Evolutionary conservation across 35 echinoderm and acorn worm species (phyloP).

Genomic region (Holothuria glaberrima): DNA sequence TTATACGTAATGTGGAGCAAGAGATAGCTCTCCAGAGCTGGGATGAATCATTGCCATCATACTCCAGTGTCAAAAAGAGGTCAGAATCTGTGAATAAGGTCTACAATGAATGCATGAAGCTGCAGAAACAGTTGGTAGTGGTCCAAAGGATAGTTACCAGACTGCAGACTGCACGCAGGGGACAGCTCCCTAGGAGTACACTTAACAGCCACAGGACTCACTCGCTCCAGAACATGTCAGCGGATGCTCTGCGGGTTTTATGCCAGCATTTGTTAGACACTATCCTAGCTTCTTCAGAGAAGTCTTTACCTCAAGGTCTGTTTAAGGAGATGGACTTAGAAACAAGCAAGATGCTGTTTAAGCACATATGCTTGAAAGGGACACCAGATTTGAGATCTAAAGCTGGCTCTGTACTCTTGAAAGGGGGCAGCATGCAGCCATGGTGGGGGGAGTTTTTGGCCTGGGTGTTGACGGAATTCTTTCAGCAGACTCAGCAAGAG

Average conservation of each 20-base stretch:
- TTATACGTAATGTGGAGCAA: slow-evolving; percentile 58
- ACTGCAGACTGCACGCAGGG: slow-evolving; percentile 50
- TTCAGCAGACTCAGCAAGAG: slow-evolving; percentile 72
- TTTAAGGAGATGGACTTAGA: slow-evolving; percentile 65
- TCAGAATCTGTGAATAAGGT: slow-evolving; percentile 8
- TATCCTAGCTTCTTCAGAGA: slow-evolving; percentile 62
- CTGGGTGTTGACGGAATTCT: slow-evolving; percentile 87
- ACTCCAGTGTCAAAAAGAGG: not conserved
- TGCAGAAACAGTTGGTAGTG: slow-evolving; percentile 81
- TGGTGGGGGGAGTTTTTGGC: slow-evolving; percentile 99
- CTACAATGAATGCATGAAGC: slow-evolving; percentile 66
- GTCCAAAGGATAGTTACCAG: slow-evolving; percentile 77
- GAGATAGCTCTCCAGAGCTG: not conserved
- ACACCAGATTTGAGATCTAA: slow-evolving; percentile 72
- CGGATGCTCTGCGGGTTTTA: slow-evolving; percentile 84
- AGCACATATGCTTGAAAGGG: slow-evolving; percentile 88
- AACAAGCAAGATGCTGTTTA: slow-evolving; percentile 88
- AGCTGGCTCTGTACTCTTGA: slow-evolving; percentile 77
- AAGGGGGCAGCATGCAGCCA: slow-evolving; percentile 73
- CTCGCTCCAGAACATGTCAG: slow-evolving; percentile 75
- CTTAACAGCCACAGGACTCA: slow-evolving; percentile 30
- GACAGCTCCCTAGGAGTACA: not conserved
- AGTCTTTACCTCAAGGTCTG: slow-evolving; percentile 56
- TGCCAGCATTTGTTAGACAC: slow-evolving; percentile 84
- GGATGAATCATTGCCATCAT: not conserved